Conservation (phyloP, 2,888 invertebrate genomes). For the Acanthoscelides obtectus region DNA sequence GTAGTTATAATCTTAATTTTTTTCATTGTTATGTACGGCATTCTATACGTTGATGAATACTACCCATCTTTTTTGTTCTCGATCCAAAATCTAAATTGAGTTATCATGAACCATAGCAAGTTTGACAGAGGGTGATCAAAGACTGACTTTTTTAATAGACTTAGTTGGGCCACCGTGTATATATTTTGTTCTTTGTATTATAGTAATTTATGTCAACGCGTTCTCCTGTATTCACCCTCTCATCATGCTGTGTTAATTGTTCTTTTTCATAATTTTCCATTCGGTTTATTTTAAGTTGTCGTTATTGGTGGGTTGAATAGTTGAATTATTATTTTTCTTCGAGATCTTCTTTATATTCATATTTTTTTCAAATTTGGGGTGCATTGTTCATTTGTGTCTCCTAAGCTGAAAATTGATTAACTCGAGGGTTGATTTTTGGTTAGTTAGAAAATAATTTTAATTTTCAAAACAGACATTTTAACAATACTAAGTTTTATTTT, state of each 20-base stretch:
- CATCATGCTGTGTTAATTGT: conserved; percentile 14
- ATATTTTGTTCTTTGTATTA: not conserved
- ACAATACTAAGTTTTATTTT: not conserved
- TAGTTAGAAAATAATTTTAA: not conserved
- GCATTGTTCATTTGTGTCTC: conserved; percentile 37
- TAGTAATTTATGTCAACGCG: not conserved
- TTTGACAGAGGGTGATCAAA: not conserved
- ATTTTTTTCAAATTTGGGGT: conserved; percentile 8
- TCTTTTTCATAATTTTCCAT: conserved; percentile 18
- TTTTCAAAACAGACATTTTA: not conserved
- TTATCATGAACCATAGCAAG: not conserved
- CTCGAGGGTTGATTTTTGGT: not conserved
- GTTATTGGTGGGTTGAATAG: conserved; percentile 12
- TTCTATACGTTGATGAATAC: conserved; percentile 27
- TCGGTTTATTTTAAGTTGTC: conserved; percentile 18
- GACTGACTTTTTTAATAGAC: not conserved
- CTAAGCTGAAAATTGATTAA: conserved; percentile 9
- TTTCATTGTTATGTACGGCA: conserved; percentile 24
- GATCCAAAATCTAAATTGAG: not conserved
- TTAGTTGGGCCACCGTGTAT: not conserved
- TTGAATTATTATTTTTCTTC: conserved; percentile 17
- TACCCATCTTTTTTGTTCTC: conserved; percentile 31
- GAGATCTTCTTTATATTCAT: conserved; percentile 9
- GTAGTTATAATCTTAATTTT: conserved; percentile 45
- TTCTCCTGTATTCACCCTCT: not conserved